These are phyloP conservation scores for Cephalotes varians DNA, from an alignment of 2,888 invertebrate genomes.

Conservation along the genomic window DNA sequence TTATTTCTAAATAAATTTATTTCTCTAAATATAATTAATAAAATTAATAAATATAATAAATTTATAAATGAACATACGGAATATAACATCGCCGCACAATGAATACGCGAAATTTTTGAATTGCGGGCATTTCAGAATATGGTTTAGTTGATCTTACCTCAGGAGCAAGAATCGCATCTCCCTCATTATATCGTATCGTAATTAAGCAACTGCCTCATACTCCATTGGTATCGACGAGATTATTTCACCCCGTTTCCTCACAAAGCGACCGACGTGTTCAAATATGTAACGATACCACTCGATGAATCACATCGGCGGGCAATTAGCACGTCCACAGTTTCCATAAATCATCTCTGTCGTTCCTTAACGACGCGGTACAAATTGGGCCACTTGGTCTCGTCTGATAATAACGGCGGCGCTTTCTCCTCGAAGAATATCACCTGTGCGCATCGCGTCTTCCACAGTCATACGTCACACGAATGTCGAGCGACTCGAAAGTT, in stretches of 20 bases:
- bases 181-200: slow-evolving; percentile 65
- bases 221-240: slow-evolving; percentile 51
- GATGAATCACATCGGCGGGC: slow-evolving; percentile 63
- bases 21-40: neutral
- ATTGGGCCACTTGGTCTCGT: slow-evolving; percentile 38
- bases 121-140: neutral
- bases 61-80: neutral
- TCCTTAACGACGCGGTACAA: slow-evolving; percentile 38
- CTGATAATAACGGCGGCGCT: slow-evolving; percentile 57
- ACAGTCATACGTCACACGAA: slow-evolving; percentile 23
- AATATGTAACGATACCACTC: slow-evolving; percentile 40
- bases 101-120: neutral
- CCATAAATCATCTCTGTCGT: slow-evolving; percentile 69
- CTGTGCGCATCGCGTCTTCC: neutral
- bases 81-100: neutral
- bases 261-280: slow-evolving; percentile 11
- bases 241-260: slow-evolving; percentile 11
- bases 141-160: slow-evolving; percentile 64
- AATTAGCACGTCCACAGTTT: slow-evolving; percentile 68
- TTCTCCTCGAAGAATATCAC: slow-evolving; percentile 53
- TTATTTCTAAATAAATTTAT: neutral
- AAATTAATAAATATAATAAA: neutral
- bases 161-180: slow-evolving; percentile 71
- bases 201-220: slow-evolving; percentile 49
- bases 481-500: neutral